Conservation (phyloP, 2,888 invertebrate species). For the Agrotis ipsilon region DNA sequence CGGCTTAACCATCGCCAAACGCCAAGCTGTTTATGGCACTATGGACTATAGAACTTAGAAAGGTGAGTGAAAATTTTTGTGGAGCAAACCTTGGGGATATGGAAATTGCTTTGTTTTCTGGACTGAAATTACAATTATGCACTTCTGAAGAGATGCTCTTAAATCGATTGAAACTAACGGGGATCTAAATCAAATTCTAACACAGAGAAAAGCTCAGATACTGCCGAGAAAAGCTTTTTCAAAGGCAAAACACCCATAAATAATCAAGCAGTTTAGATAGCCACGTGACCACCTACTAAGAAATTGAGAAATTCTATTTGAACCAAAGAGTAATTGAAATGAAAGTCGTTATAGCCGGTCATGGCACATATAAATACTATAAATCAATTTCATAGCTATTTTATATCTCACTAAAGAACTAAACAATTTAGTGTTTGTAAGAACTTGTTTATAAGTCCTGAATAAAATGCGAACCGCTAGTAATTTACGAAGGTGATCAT, state of each 20-base stretch:
- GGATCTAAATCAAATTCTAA: not conserved
- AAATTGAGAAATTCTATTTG: constrained; percentile 1
- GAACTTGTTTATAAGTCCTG: not conserved
- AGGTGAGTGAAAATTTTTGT: constrained; percentile 22
- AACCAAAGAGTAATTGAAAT: constrained; percentile 2
- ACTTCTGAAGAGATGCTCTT: not conserved
- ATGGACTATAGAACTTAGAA: not conserved
- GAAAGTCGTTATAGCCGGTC: constrained; percentile 5
- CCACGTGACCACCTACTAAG: not conserved
- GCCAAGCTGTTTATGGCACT: constrained; percentile 28
- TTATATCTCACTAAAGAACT: not conserved
- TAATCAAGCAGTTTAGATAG: constrained; percentile 5
- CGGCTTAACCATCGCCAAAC: constrained; percentile 51
- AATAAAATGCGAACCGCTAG: constrained; percentile 20
- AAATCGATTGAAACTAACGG: not conserved
- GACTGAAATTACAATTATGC: not conserved
- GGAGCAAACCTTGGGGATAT: constrained; percentile 13
- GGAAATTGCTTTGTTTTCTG: not conserved
- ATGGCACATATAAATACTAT: constrained; percentile 1
- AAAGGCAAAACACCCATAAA: constrained; percentile 4
- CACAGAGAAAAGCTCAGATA: not conserved
- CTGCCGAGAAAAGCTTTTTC: not conserved
- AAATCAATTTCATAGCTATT: constrained; percentile 16
- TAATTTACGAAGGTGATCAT: constrained; percentile 28
- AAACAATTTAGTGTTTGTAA: constrained; percentile 4